These are phyloP conservation scores for Trachelus tabidus DNA, from an alignment of 2,888 invertebrate genomes.

Conservation along the genomic window DNA sequence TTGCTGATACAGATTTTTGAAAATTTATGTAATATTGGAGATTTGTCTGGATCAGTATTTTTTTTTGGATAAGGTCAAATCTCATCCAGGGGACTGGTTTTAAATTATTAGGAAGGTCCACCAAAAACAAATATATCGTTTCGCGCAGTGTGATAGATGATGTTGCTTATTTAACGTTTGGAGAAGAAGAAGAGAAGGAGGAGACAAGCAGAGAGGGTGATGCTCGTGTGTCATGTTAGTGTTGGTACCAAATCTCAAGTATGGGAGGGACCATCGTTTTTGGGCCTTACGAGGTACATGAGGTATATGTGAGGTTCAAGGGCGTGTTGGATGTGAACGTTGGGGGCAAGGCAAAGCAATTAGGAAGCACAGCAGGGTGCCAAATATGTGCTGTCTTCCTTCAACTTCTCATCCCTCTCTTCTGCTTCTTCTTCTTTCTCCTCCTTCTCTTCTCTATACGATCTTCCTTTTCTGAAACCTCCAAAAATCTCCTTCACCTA, in stretches of 20 bases:
- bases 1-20: neutral
- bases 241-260: neutral
- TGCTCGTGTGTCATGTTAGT: conserved; percentile 4
- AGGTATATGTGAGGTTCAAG: conserved; percentile 56
- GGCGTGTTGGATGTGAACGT: conserved; percentile 48
- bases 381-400: conserved; percentile 46
- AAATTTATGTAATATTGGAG: neutral
- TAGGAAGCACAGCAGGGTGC: conserved; percentile 63
- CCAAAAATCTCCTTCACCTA: neutral
- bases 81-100: conserved; percentile 39
- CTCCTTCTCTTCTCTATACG: conserved; percentile 13
- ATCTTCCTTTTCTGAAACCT: neutral
- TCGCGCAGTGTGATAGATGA: conserved; percentile 64
- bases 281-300: conserved; percentile 42
- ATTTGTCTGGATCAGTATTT: neutral
- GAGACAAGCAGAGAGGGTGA: conserved; percentile 35
- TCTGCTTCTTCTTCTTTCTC: conserved; percentile 31
- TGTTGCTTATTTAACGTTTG: conserved; percentile 59
- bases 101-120: conserved; percentile 62
- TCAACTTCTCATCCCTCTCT: conserved; percentile 38
- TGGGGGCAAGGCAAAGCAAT: conserved; percentile 60
- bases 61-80: neutral
- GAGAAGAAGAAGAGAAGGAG: conserved; percentile 16
- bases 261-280: conserved; percentile 38
- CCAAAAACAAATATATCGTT: conserved; percentile 65